A percentile compares a stretch with the other conserved stretches of the same genome.
phyloP scores from a whole-genome alignment of 2,797 vertebrate species.

The Paratrypauchen microcephalus region DNA sequence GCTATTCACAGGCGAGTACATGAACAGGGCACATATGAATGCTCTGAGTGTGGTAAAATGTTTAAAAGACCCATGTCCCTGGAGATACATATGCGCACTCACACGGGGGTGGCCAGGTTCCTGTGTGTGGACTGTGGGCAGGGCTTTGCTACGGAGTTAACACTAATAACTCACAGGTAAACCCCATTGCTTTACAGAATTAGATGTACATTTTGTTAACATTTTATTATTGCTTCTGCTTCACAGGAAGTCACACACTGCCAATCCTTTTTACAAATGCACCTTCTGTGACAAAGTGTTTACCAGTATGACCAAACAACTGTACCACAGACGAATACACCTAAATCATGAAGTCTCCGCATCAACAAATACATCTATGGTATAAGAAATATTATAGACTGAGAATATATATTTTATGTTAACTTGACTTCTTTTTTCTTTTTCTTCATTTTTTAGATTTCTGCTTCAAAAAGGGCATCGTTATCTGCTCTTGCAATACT shows the following conservation, averaged over 20 bases:
- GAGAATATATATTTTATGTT: constrained; percentile 2
- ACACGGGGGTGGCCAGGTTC: constrained; percentile 87
- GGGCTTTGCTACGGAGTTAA: constrained; percentile 89
- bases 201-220: background rate
- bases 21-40: constrained; percentile 86
- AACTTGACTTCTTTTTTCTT: background rate
- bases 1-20: constrained; percentile 86
- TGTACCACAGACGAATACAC: constrained; percentile 89
- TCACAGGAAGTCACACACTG: constrained; percentile 84
- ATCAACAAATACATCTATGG: constrained; percentile 47
- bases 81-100: constrained; percentile 88
- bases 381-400: constrained; percentile 33
- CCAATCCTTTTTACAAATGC: constrained; percentile 88
- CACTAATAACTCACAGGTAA: constrained; percentile 87
- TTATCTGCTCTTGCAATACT: constrained; percentile 72
- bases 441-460: constrained; percentile 45
- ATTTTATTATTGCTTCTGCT: constrained; percentile 8
- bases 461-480: constrained; percentile 56
- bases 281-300: constrained; percentile 89
- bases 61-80: constrained; percentile 89
- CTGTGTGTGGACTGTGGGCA: constrained; percentile 91
- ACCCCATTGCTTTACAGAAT: background rate
- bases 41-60: constrained; percentile 85
- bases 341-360: constrained; percentile 50
- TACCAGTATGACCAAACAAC: constrained; percentile 93